Base-by-base conservation (phyloP, 2,797 vertebrate species). In the Mus spretus region DNA sequence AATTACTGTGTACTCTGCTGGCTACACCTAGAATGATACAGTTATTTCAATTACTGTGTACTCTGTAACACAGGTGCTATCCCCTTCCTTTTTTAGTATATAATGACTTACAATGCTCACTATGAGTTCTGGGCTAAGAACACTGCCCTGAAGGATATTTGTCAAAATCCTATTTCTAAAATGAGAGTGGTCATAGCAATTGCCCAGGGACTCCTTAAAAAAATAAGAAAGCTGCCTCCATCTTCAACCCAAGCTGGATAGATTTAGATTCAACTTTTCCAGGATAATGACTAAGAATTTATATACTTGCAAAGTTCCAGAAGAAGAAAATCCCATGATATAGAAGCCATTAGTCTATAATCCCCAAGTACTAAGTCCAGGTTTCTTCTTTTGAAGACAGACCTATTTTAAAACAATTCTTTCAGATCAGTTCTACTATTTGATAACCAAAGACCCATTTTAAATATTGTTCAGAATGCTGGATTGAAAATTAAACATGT, bases 401-500 rank as follows among this genome's bases (percentile, higher is more conserved):
- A 85, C 10, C n/a, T 53, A 70, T n/a, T 53, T 53, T 67, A 53
- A n/a, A 44, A 67, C 11, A 85, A 53, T 67, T n/a, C 19, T 85
- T 24, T 53, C 19, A 26, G 19, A 50, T 63, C 17, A 47, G 22
- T 85, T 85, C 28, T 85, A 65, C 61, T 13, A 11, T 31, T 65
- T 84, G 26, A 63, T 84, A 61, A 82, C 7, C 37, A 47, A 59
- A 84, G 4, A 84, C 26, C 40, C 83, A 83, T 75, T 89, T 93
- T 92, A 47, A 84, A 20, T 84, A 72, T 63, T 28, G 83, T 70
- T 14, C 1, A 74, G 59, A 86, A 83, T 89, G 47, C 50, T 96
- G 24, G 7, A 92, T 28, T 78, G 17, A 70, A n/a, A 92, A 57
- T 47, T 90, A 77, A 93, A 93, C 7, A 91, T 85, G 53, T 91